phyloP scores from a whole-genome alignment of 2,888 invertebrate species.

The Zygogramma bicolorata region DNA sequence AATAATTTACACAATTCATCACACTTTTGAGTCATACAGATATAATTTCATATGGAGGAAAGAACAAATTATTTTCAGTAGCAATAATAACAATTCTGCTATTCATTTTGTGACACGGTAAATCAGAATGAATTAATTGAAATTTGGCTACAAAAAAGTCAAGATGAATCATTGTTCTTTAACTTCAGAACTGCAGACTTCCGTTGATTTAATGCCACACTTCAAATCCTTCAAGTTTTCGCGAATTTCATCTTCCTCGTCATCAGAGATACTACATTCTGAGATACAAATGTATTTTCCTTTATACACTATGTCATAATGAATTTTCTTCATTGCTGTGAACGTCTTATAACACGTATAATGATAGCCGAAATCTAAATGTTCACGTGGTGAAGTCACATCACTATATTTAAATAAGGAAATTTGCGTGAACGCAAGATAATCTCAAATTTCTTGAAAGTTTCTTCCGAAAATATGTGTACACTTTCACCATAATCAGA shows the following conservation, averaged over 20 bases:
- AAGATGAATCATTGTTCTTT: not conserved
- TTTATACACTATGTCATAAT: not conserved
- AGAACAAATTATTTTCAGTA: not conserved
- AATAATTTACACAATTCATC: not conserved
- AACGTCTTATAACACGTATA: too few species aligned
- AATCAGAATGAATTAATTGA: not conserved
- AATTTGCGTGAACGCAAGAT: too few species aligned
- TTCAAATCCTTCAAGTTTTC: not conserved
- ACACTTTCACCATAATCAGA: too few species aligned
- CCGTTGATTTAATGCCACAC: not conserved
- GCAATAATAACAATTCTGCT: not conserved
- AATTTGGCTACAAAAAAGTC: not conserved
- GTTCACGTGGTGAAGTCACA: too few species aligned
- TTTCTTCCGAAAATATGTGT: too few species aligned
- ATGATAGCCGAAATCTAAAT: too few species aligned
- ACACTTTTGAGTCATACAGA: not conserved
- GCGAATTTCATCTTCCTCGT: not conserved
- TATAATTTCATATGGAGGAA: not conserved
- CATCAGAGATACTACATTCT: not conserved
- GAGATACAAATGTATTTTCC: not conserved
- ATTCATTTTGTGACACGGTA: not conserved
- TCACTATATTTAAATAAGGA: too few species aligned
- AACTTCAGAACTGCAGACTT: not conserved
- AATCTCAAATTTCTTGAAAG: too few species aligned
- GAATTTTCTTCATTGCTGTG: too few species aligned